These are phyloP conservation scores for Eremophila alpestris DNA, from an alignment of 2,797 vertebrate genomes.

Conservation along the genomic window DNA sequence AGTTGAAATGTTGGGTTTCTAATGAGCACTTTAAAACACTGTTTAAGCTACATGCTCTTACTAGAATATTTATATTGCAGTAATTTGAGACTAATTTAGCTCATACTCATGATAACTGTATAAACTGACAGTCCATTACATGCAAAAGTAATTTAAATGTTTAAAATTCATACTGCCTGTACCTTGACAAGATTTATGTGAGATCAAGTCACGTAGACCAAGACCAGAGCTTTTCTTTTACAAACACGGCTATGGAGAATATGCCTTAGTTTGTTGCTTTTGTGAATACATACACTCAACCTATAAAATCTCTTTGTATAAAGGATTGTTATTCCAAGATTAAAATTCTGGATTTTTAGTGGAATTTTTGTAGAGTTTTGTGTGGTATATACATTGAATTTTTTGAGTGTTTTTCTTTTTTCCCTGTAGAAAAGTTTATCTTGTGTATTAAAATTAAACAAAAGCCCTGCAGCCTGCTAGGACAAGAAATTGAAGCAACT, in stretches of 20 bases:
- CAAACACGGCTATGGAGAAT: background rate
- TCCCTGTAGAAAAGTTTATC: background rate
- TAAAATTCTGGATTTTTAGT: constrained; percentile 33
- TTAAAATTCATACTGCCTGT: background rate
- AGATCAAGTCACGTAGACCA: background rate
- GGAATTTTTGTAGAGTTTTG: background rate
- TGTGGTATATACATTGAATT: background rate
- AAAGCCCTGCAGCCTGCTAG: background rate
- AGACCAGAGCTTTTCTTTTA: background rate
- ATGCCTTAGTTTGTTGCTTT: constrained; percentile 15
- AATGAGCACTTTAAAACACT: constrained; percentile 49
- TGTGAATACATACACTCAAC: background rate
- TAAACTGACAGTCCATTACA: background rate
- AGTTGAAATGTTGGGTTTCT: constrained; percentile 18
- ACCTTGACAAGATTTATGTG: background rate
- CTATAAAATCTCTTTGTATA: constrained; percentile 40
- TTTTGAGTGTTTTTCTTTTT: background rate
- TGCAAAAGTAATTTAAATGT: background rate
- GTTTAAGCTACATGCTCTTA: constrained; percentile 3
- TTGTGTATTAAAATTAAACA: background rate
- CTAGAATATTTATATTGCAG: background rate
- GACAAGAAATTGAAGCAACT: background rate
- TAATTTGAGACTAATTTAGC: background rate
- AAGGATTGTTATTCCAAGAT: background rate
- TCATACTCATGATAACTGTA: background rate